phyloP scores from a whole-genome alignment of 2,888 invertebrate genomes.

The Acronicta aceris region DNA sequence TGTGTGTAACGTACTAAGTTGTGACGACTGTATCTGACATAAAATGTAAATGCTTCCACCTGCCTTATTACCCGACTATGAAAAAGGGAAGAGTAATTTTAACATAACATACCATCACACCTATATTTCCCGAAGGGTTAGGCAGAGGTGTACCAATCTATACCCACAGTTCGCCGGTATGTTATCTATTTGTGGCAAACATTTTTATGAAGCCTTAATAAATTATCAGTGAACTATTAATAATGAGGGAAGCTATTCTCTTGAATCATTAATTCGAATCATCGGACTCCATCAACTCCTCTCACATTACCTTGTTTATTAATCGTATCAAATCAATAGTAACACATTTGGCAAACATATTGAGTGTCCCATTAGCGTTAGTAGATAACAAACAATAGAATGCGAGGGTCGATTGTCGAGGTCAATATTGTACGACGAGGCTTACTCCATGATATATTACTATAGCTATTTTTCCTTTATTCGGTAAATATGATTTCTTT shows the following conservation, averaged over 20 bases:
- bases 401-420: slow-evolving; percentile 24
- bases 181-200: neutral
- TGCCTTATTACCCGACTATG: too few species aligned
- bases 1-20: too few species aligned
- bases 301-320: slow-evolving; percentile 29
- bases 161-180: too few species aligned
- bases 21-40: too few species aligned
- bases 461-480: slow-evolving; percentile 1
- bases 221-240: too few species aligned
- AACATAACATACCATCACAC: too few species aligned
- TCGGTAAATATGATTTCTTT: slow-evolving; percentile 13
- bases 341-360: slow-evolving; percentile 44
- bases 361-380: slow-evolving; percentile 40
- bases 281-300: slow-evolving; percentile 14
- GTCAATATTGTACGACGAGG: slow-evolving; percentile 34
- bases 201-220: too few species aligned
- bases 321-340: slow-evolving; percentile 45
- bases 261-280: slow-evolving; percentile 19
- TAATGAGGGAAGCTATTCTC: neutral
- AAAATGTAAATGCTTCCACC: too few species aligned
- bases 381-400: slow-evolving; percentile 36
- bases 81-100: too few species aligned
- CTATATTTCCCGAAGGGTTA: too few species aligned
- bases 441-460: slow-evolving; percentile 21
- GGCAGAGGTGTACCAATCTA: too few species aligned